Evolutionary conservation across 37 sponge, comb jelly and placozoan genomes (phyloP).

Genomic region (Eunapius fragilis): DNA sequence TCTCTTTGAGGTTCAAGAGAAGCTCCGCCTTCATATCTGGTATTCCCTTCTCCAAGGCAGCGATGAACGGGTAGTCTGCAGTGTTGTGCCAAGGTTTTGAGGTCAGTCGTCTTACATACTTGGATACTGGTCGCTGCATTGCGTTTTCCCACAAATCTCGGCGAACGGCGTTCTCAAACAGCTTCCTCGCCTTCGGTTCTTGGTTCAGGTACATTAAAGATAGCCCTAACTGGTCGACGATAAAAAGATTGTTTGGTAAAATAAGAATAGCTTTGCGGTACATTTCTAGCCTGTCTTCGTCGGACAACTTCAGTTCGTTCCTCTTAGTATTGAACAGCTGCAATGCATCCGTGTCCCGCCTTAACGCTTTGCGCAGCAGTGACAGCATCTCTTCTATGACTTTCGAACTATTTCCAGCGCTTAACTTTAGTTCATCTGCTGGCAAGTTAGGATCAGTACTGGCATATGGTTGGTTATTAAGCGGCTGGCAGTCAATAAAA

Average conservation of each 20-base stretch:
- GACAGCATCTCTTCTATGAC: slow-evolving; percentile 52
- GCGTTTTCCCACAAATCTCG: slow-evolving; percentile 84
- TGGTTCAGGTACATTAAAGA: slow-evolving; percentile 58
- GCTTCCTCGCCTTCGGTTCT: slow-evolving; percentile 48
- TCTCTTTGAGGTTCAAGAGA: slow-evolving; percentile 46
- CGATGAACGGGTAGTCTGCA: slow-evolving; percentile 73
- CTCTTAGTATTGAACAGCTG: slow-evolving; percentile 70
- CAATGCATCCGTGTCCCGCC: slow-evolving; percentile 65
- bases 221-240: slow-evolving; percentile 88
- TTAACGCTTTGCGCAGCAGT: slow-evolving; percentile 62
- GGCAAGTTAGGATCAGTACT: background rate
- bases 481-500: slow-evolving; percentile 80
- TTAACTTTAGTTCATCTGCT: background rate
- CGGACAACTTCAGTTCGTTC: slow-evolving; percentile 71
- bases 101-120: slow-evolving; percentile 77
- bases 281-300: slow-evolving; percentile 67
- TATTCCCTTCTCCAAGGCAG: slow-evolving; percentile 67
- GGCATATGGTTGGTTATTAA: background rate
- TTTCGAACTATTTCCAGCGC: slow-evolving; percentile 47
- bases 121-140: slow-evolving; percentile 88
- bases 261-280: slow-evolving; percentile 78
- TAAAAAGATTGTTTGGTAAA: slow-evolving; percentile 85
- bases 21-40: slow-evolving; percentile 68
- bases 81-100: slow-evolving; percentile 87
- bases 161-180: slow-evolving; percentile 82